Evolutionary conservation across 2,888 invertebrate species (phyloP).

Genomic region (Yponomeuta cagnagella): DNA sequence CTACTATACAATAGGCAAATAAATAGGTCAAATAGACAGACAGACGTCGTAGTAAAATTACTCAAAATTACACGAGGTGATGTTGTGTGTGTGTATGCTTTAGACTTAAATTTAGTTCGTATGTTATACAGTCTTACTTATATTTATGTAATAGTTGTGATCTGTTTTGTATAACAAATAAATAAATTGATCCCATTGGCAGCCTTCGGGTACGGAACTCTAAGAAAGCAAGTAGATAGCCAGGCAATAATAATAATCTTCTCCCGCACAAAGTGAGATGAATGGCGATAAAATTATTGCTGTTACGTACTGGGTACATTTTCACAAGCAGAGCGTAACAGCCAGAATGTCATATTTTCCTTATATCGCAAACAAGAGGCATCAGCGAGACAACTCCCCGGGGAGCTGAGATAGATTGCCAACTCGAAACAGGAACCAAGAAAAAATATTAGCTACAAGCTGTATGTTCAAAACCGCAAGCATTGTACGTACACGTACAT

Average conservation of each 20-base stretch:
- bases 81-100: no score
- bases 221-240: constrained; percentile 2
- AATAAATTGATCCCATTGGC: no score
- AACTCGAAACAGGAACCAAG: constrained; percentile 31
- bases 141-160: no score
- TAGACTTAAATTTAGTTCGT: no score
- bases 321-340: constrained; percentile 10
- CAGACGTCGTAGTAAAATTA: no score
- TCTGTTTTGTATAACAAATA: no score
- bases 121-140: no score
- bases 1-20: no score
- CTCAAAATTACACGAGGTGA: no score
- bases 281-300: constrained; percentile 21
- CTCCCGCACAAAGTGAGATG: constrained; percentile 26
- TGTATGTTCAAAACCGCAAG: constrained; percentile 35
- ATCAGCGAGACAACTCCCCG: constrained; percentile 37
- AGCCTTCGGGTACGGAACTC: not conserved
- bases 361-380: constrained; percentile 34
- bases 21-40: no score
- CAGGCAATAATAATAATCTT: constrained; percentile 29
- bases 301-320: constrained; percentile 6
- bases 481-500: constrained; percentile 28
- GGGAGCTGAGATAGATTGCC: constrained; percentile 50
- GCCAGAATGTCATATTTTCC: constrained; percentile 37
- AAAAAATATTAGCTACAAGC: constrained; percentile 23